phyloP scores from a whole-genome alignment of 2,888 invertebrate species.

The Thymelicus acteon region DNA sequence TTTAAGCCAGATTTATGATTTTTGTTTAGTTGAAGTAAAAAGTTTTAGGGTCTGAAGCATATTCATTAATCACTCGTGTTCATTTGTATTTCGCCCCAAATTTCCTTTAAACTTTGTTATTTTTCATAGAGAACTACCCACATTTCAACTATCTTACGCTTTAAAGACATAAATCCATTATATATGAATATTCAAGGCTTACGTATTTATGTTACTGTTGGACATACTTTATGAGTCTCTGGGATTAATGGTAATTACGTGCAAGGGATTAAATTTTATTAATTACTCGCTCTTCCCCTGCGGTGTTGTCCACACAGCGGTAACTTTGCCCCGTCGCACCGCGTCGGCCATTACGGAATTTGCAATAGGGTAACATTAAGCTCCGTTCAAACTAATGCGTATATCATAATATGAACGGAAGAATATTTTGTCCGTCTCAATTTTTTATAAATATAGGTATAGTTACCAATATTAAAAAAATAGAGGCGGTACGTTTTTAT shows the following conservation, averaged over 20 bases:
- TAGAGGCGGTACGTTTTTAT: no score
- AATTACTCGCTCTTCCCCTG: conserved; percentile 34
- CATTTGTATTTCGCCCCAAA: background rate
- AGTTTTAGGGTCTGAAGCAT: conserved; percentile 9
- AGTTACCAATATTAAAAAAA: no score
- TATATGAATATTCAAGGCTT: conserved; percentile 32
- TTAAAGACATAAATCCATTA: conserved; percentile 16
- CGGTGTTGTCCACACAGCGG: conserved; percentile 35
- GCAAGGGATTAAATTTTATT: conserved; percentile 40
- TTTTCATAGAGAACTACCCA: background rate
- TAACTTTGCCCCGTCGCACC: conserved; percentile 24
- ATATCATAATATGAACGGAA: background rate
- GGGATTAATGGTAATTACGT: conserved; percentile 39
- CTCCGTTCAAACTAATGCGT: conserved; percentile 25
- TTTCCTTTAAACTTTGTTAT: background rate
- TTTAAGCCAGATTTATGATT: conserved; percentile 27
- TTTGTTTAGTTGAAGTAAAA: conserved; percentile 24
- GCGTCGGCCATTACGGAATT: conserved; percentile 32
- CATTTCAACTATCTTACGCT: conserved; percentile 11
- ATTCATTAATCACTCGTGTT: conserved; percentile 24
- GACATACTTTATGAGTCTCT: conserved; percentile 37
- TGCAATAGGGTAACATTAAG: conserved; percentile 28
- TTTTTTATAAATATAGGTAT: no score
- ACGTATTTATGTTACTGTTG: conserved; percentile 37
- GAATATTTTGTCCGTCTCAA: background rate